Conservation (phyloP, 2,113 vertebrate species). For the Tor tambroides region DNA sequence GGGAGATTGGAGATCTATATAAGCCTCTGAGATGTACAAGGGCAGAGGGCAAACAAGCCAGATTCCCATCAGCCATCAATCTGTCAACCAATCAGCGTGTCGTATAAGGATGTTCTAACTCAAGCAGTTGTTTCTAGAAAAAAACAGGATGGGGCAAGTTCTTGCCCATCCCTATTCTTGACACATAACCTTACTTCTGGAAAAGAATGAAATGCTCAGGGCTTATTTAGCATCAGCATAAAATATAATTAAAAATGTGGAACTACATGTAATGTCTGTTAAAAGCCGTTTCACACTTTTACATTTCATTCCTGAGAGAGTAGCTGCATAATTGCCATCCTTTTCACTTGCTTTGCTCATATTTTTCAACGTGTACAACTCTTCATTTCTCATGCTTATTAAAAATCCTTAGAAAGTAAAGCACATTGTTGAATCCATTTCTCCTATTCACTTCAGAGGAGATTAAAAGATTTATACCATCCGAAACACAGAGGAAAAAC, state of each 20-base stretch:
- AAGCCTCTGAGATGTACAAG: constrained; percentile 30
- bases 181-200: constrained; percentile 11
- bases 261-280: constrained; percentile 19
- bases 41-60: constrained; percentile 32
- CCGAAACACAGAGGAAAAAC: too few species aligned
- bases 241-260: constrained; percentile 33
- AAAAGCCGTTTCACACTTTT: neutral
- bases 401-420: too few species aligned
- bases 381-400: too few species aligned
- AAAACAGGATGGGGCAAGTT: neutral
- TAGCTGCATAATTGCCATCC: too few species aligned
- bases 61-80: constrained; percentile 24
- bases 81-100: neutral
- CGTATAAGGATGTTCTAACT: constrained; percentile 2
- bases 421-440: too few species aligned
- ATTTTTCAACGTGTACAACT: too few species aligned
- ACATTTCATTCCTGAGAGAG: neutral
- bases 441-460: too few species aligned
- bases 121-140: constrained; percentile 28
- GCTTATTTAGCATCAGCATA: constrained; percentile 35
- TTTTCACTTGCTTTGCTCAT: too few species aligned
- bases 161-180: constrained; percentile 26
- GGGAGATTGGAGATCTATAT: constrained; percentile 19
- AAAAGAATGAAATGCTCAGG: constrained; percentile 29
- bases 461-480: too few species aligned